phyloP scores from a whole-genome alignment of 2,888 invertebrate species.

The Stenoptilia bipunctidactyla region DNA sequence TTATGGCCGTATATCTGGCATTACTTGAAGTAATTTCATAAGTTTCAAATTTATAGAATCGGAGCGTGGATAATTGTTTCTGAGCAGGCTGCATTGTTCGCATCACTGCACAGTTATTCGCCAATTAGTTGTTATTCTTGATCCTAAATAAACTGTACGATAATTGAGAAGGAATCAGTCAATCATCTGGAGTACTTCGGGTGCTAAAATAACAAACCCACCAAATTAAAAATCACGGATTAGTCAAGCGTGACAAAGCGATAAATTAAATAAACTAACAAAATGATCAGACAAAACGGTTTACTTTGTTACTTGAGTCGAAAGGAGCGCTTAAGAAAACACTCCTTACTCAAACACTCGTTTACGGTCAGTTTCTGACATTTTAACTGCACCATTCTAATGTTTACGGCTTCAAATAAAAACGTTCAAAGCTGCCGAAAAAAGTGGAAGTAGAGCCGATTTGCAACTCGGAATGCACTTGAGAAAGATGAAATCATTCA shows the following conservation, averaged over 20 bases:
- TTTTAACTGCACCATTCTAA: conserved; percentile 58
- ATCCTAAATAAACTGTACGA: conserved; percentile 51
- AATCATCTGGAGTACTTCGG: conserved; percentile 26
- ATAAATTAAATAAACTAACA: conserved; percentile 55
- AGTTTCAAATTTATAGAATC: conserved; percentile 64
- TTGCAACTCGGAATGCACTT: conserved; percentile 19
- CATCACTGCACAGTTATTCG: conserved; percentile 60
- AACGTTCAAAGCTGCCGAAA: conserved; percentile 53
- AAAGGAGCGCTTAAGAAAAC: conserved; percentile 49
- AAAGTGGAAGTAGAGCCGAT: conserved; percentile 20
- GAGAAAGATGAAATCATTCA: conserved; percentile 16
- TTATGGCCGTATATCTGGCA: conserved; percentile 10
- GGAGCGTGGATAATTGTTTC: conserved; percentile 53
- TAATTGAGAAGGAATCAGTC: conserved; percentile 20
- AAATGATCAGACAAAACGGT: conserved; percentile 57
- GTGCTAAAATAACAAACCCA: conserved; percentile 51
- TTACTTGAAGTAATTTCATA: conserved; percentile 38
- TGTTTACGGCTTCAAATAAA: conserved; percentile 58
- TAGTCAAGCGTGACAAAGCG: conserved; percentile 18
- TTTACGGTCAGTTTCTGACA: conserved; percentile 63
- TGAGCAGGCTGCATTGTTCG: conserved; percentile 50
- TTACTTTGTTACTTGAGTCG: conserved; percentile 37
- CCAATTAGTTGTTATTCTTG: conserved; percentile 44
- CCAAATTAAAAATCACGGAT: conserved; percentile 53
- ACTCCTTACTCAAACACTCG: conserved; percentile 57